Evolutionary conservation across 1,140 invertebrate species (phyloP).

Genomic region (Pollicipes pollicipes): DNA sequence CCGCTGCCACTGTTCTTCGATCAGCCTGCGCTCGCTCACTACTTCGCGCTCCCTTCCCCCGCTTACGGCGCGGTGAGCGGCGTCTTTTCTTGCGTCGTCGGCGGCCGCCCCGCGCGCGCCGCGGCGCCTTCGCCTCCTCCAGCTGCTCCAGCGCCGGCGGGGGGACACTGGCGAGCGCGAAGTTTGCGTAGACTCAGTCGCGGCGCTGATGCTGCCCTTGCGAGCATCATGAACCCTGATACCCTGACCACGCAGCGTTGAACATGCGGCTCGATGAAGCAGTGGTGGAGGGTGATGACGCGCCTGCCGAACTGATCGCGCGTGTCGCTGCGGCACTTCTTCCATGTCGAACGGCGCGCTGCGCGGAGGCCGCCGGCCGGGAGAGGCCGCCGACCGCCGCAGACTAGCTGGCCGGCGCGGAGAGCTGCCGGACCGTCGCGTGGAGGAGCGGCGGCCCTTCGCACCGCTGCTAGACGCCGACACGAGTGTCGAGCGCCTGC

Average conservation of each 20-base stretch:
- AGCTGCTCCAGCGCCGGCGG: neutral
- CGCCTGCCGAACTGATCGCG: neutral
- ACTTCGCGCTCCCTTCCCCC: no score
- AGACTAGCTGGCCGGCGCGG: neutral
- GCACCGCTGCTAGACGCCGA: no score
- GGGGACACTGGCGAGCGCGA: neutral
- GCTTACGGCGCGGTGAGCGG: neutral
- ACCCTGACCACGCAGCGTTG: neutral
- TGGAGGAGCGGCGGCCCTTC: neutral
- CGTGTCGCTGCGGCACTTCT: neutral
- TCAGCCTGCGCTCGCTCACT: neutral
- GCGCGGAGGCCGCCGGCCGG: no score
- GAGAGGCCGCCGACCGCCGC: neutral
- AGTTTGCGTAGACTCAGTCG: neutral
- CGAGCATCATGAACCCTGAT: neutral
- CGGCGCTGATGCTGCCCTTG: neutral
- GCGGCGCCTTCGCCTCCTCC: neutral
- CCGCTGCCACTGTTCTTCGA: neutral
- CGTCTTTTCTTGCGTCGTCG: neutral
- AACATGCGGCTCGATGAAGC: neutral
- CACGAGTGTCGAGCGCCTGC: no score
- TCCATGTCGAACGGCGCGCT: neutral
- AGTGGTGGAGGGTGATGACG: neutral
- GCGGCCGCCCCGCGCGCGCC: no score
- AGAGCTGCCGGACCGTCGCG: neutral